phyloP scores from a whole-genome alignment of 2,888 invertebrate genomes.

The Alviniconcha strummeri region DNA sequence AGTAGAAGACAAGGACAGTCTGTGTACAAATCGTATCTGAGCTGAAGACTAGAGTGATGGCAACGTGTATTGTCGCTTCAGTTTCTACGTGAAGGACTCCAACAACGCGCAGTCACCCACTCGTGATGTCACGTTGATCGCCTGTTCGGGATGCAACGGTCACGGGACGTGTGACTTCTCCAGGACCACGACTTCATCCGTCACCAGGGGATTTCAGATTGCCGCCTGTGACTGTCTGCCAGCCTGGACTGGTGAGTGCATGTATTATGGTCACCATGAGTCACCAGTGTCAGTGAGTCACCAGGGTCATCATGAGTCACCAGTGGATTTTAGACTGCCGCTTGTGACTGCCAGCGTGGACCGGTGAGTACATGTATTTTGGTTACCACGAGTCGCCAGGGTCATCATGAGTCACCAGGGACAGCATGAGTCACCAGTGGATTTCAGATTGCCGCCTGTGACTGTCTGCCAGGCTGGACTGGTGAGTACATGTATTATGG shows the following conservation, averaged over 20 bases:
- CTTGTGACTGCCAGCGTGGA: not conserved
- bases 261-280: not conserved
- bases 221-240: not conserved
- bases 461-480: not conserved
- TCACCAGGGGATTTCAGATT: not conserved
- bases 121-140: constrained; percentile 19
- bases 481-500: too few relatives aligned
- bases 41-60: too few relatives aligned
- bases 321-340: not conserved
- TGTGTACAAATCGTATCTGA: too few relatives aligned
- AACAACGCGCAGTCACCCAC: constrained; percentile 20
- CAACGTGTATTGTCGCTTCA: not conserved
- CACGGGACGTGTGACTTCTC: constrained; percentile 31
- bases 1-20: too few relatives aligned
- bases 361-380: not conserved
- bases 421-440: too few relatives aligned
- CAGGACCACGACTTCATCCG: not conserved
- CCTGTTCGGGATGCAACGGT: constrained; percentile 33
- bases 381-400: too few relatives aligned
- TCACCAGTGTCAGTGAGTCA: too few relatives aligned
- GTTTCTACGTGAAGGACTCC: constrained; percentile 23
- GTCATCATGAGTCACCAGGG: too few relatives aligned
- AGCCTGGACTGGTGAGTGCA: not conserved
- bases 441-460: not conserved
- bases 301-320: not conserved